These are phyloP conservation scores for Toxotes jaculatrix DNA, from an alignment of 2,113 vertebrate genomes.

Conservation along the genomic window DNA sequence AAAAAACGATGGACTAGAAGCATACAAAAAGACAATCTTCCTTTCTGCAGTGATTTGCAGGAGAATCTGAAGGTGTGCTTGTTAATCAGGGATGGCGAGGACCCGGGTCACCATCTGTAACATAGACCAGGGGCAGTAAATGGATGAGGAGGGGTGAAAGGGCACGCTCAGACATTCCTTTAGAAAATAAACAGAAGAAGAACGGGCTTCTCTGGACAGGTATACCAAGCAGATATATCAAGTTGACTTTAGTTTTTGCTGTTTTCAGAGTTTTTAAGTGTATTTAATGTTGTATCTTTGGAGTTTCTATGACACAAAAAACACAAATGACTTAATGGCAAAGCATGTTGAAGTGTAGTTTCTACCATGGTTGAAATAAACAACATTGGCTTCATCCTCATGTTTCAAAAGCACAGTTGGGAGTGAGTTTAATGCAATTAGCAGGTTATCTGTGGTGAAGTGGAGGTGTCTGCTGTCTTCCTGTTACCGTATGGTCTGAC, in stretches of 20 bases:
- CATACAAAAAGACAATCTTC: conserved; percentile 52
- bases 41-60: conserved; percentile 51
- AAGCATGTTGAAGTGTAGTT: not conserved
- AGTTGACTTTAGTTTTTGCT: conserved; percentile 23
- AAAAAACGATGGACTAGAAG: conserved; percentile 64
- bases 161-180: conserved; percentile 80
- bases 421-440: conserved; percentile 80
- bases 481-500: conserved; percentile 65
- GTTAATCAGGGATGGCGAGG: conserved; percentile 70
- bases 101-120: conserved; percentile 79
- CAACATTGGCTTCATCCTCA: conserved; percentile 46
- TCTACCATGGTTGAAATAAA: not conserved
- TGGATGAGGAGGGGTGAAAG: conserved; percentile 82
- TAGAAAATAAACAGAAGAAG: conserved; percentile 82
- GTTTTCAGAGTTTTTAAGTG: conserved; percentile 32
- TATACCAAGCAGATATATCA: conserved; percentile 68
- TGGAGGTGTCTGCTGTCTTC: conserved; percentile 68
- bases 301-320: not conserved
- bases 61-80: conserved; percentile 71
- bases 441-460: conserved; percentile 77
- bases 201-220: conserved; percentile 70
- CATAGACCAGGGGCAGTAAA: conserved; percentile 81
- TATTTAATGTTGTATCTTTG: not conserved
- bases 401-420: conserved; percentile 65
- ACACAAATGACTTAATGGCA: not conserved